Evolutionary conservation across 2,113 vertebrate species (phyloP), one percentile per base, ranked within the genome.

Genomic region (Micronisus gabar): DNA sequence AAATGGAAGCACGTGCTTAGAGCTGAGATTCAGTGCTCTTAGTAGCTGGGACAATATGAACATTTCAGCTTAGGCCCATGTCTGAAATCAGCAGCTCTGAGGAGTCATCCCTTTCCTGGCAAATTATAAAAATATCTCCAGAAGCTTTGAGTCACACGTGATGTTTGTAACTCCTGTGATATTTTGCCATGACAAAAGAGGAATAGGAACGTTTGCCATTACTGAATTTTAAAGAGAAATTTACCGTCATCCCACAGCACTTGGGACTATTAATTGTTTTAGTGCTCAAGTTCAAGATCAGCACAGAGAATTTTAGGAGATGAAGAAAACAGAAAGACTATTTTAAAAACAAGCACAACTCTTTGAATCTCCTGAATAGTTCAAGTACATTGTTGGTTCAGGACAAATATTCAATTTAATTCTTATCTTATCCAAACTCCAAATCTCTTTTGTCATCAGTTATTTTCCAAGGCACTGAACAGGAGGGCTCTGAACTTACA

Each of bases 351-450:
- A 88, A 97, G 56, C 10, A 23, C 62, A 93, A 71, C 15, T 67
- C 62, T 81, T 79, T 65, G 56, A 81, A 81, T 70, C 79, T 89
- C 76, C 76, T 58, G 74, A 68, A 65, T 38, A 83, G 61, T 70
- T 81, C 52, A 41, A 73, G 52, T 18, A 22, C 27, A 13, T 47
- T 91, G 66, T 56, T 92, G 65, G 61, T 40, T 84, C 81, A 92
- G 58, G 81, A 92, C 79, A 96, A 96, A 95, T 61, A 94, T 90
- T 88, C 74, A 56, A 91, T 94, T 94, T 96, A 93, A 96, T 93
- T 85, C 71, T 81, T 92, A 87, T 93, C 75, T 92, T 93, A 95
- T 53, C 91, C 76, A 74, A 73, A 93, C 45, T 41, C 63, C 75
- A 70, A 88, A 93, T 93, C 65, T 87, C 61, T 81, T 89, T 86